Evolutionary conservation across 2,113 vertebrate species (phyloP).

Genomic region (Eurypyga helias): DNA sequence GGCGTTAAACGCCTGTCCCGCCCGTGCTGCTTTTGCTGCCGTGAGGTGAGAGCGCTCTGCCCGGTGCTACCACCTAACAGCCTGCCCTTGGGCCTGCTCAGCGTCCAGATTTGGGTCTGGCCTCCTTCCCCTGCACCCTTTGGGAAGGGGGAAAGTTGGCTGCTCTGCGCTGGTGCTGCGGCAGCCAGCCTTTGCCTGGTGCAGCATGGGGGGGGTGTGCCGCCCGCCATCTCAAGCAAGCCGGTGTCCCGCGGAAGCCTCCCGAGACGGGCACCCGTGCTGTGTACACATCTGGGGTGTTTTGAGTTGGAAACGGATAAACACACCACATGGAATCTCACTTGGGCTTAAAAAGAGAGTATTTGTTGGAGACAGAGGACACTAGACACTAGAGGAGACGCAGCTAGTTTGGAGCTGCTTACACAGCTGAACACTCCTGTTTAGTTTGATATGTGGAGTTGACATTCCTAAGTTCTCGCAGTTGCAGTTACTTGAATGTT

Average conservation of each 20-base stretch:
- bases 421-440: too few species aligned
- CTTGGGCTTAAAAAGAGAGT: fast-evolving
- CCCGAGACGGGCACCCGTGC: fast-evolving
- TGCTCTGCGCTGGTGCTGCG: fast-evolving
- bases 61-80: fast-evolving
- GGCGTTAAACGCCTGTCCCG: too few species aligned
- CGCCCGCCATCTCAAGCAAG: fast-evolving
- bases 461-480: neutral
- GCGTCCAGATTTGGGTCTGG: neutral
- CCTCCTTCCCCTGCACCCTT: fast-evolving
- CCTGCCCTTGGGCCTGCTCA: too few species aligned
- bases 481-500: neutral
- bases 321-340: fast-evolving
- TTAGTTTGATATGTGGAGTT: neutral
- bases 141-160: fast-evolving
- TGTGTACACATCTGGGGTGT: fast-evolving
- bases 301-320: fast-evolving
- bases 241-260: neutral
- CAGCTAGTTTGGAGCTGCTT: too few species aligned
- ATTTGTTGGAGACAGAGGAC: neutral
- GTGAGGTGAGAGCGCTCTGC: neutral
- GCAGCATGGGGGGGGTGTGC: fast-evolving
- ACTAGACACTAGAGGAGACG: too few species aligned
- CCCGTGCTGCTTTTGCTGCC: neutral
- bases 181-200: fast-evolving